Conservation (phyloP, 1,140 invertebrate genomes). For the Grapholita molesta region DNA sequence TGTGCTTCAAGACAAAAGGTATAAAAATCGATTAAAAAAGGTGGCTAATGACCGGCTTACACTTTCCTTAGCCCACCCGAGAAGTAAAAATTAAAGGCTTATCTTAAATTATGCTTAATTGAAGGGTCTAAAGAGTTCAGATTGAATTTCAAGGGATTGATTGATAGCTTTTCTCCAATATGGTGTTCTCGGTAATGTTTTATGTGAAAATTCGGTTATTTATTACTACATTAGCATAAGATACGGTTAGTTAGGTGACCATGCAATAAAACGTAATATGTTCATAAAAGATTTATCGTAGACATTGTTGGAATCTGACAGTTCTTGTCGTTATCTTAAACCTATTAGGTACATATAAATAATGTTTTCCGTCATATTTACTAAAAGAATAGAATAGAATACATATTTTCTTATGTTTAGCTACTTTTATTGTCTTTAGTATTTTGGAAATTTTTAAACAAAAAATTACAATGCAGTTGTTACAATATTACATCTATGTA, state of each 20-base stretch:
- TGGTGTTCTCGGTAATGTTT: slow-evolving; percentile 46
- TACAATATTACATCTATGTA: no score
- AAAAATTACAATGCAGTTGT: no score
- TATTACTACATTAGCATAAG: slow-evolving; percentile 48
- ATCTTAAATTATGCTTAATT: slow-evolving; percentile 78
- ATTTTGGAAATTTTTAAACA: no score
- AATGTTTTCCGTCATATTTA: background rate
- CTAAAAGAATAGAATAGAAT: background rate
- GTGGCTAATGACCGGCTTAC: slow-evolving; percentile 69
- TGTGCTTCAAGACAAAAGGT: slow-evolving; percentile 68
- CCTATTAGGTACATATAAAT: background rate
- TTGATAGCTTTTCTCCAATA: slow-evolving; percentile 58
- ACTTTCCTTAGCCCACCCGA: slow-evolving; percentile 67
- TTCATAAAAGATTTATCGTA: background rate
- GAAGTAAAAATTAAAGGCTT: slow-evolving; percentile 73
- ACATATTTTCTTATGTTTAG: no score
- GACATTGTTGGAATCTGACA: background rate
- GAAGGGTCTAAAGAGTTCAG: slow-evolving; percentile 68
- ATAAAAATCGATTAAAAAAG: slow-evolving; percentile 49
- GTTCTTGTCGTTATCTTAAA: background rate
- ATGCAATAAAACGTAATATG: background rate
- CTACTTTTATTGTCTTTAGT: no score
- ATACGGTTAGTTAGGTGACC: slow-evolving; percentile 11
- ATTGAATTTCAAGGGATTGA: slow-evolving; percentile 72
- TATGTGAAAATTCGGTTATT: slow-evolving; percentile 41